Conservation (phyloP, 2,113 vertebrate genomes). For the Cyprinodon tularosa region DNA sequence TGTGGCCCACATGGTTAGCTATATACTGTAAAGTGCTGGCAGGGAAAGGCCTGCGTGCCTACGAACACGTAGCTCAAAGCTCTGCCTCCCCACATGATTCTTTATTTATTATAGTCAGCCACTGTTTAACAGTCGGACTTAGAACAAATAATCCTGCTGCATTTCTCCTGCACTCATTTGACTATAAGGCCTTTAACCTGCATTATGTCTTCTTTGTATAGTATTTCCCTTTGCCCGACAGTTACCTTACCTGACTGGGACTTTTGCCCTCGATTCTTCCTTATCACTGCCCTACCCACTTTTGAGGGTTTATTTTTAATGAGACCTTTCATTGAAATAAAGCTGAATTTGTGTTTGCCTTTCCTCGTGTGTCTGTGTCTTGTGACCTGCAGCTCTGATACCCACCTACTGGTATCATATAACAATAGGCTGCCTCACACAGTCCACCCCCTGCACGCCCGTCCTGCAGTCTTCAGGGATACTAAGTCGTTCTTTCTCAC, state of each 20-base stretch:
- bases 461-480: slow-evolving; percentile 47
- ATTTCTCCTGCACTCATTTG: slow-evolving; percentile 1
- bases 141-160: slow-evolving; percentile 15
- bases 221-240: slow-evolving; percentile 7
- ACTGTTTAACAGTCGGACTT: slow-evolving; percentile 26
- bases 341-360: slow-evolving; percentile 12
- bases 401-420: slow-evolving; percentile 73
- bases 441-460: slow-evolving; percentile 59
- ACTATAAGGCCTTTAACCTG: slow-evolving; percentile 9
- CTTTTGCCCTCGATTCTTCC: slow-evolving; percentile 27
- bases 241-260: slow-evolving; percentile 11
- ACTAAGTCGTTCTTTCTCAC: slow-evolving; percentile 69
- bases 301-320: slow-evolving; percentile 34
- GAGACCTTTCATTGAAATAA: slow-evolving; percentile 24
- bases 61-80: slow-evolving; percentile 62
- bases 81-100: slow-evolving; percentile 32
- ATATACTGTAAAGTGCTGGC: background rate
- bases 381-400: slow-evolving; percentile 72
- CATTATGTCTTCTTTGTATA: slow-evolving; percentile 6
- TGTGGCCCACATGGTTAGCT: background rate
- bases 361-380: slow-evolving; percentile 46
- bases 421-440: slow-evolving; percentile 75
- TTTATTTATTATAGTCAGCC: slow-evolving; percentile 34
- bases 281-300: slow-evolving; percentile 56
- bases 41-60: slow-evolving; percentile 34